Evolutionary conservation across 2,888 invertebrate species (phyloP), one percentile per base, ranked within the genome.

Genomic region (Chrysodeixis includens): DNA sequence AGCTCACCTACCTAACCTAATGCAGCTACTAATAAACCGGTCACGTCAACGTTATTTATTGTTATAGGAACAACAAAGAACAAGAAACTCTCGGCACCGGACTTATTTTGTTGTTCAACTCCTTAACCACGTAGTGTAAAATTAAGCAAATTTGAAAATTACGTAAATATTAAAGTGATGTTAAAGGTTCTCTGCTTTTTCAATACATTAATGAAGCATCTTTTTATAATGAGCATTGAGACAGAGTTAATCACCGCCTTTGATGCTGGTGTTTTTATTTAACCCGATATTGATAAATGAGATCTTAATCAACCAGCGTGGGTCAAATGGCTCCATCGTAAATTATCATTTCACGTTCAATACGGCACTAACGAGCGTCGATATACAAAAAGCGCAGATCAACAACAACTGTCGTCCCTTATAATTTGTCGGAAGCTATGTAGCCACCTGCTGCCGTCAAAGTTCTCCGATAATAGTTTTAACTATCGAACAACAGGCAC

Each of bases 31-130:
- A 93, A 93, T 92, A 94, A 91, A 88, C 94, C 73, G 90, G 93
- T 93, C 93, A 93, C 93, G 94, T 93, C 90, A 90, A 83, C 85
- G 84, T 93, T 93, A 93, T 93, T 93, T 93, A 93, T 93, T 92
- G 90, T 92, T 92, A 90, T 90, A 85, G 91, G 88, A 89, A 90
- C 86, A 90, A 88, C 87, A 89, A 86, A 87, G 86, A 89, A 89
- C 86, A 90, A 90, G 87, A 90, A 89, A 88, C 85, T 86, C 82
- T 81, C 83, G 82, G 78, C 81, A 79, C 79, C 83, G 82, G 86
- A 85, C 87, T 84, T 86, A 86, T 88, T 90, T 90, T 87, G 88
- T 84, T 59, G 83, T 76, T 83, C 80, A 78, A 86, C 81, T 84
- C 79, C 78, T 87, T 84, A 87, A 83, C 73, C 78, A 78, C 78